A percentile compares a stretch with the other conserved stretches of the same genome.
Evolutionary conservation across 1,140 invertebrate species (phyloP).

Genomic region (Plodia interpunctella): DNA sequence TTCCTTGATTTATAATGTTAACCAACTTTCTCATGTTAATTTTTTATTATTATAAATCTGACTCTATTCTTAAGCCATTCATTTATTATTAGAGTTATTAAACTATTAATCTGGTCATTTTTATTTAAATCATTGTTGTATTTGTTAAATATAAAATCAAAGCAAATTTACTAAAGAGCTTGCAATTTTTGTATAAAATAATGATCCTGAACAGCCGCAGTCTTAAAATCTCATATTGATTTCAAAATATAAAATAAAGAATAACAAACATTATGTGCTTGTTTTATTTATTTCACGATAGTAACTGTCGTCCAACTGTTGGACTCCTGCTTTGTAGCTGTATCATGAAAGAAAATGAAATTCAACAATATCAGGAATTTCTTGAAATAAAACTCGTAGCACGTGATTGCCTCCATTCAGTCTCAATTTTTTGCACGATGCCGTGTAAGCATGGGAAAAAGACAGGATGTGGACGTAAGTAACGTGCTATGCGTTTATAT

Average conservation of each 20-base stretch:
- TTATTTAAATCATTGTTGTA: conserved; percentile 73
- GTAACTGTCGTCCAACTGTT: too few species aligned
- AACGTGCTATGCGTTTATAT: too few species aligned
- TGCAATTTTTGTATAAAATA: conserved; percentile 71
- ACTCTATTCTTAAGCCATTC: conserved; percentile 65
- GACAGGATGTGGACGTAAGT: too few species aligned
- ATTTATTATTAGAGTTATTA: conserved; percentile 67
- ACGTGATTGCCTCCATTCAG: too few species aligned
- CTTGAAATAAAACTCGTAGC: too few species aligned
- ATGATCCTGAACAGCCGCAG: conserved; percentile 63
- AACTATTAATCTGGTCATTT: conserved; percentile 76
- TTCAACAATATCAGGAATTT: too few species aligned
- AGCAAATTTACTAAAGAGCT: conserved; percentile 68
- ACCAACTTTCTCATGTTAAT: conserved; percentile 70
- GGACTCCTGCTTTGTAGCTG: too few species aligned
- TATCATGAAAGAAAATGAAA: too few species aligned
- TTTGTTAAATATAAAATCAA: conserved; percentile 70
- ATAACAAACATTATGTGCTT: conserved; percentile 56
- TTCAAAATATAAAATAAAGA: conserved; percentile 69
- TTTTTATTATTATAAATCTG: conserved; percentile 70
- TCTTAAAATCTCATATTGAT: conserved; percentile 76
- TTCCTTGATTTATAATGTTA: conserved; percentile 67
- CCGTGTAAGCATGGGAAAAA: too few species aligned
- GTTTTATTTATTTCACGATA: conserved; percentile 24
- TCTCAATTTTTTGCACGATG: too few species aligned